Conservation (phyloP, 1,140 invertebrate genomes). For the Hyles vespertilio region DNA sequence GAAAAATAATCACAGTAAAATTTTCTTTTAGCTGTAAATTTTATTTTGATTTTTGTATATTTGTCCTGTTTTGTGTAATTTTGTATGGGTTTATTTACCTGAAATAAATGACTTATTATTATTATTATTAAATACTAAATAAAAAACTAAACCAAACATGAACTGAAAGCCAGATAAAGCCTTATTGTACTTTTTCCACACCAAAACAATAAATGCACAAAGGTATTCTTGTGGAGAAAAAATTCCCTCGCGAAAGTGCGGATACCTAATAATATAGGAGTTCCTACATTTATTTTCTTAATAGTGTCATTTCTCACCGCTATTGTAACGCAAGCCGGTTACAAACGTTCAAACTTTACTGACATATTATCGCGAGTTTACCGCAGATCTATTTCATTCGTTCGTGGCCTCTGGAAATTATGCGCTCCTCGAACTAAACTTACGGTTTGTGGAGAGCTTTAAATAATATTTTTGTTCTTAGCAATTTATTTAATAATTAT, state of each 20-base stretch:
- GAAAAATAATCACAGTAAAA: too few relatives aligned
- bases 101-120: too few relatives aligned
- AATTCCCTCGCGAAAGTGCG: not conserved
- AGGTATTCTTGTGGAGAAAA: too few relatives aligned
- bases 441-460: not conserved
- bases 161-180: too few relatives aligned
- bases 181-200: not conserved
- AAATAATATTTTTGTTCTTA: not conserved
- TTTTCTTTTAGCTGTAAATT: too few relatives aligned
- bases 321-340: conserved; percentile 4
- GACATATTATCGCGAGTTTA: conserved; percentile 6
- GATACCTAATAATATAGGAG: conserved; percentile 6
- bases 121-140: too few relatives aligned
- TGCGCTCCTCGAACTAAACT: not conserved
- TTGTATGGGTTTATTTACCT: too few relatives aligned
- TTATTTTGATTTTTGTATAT: too few relatives aligned
- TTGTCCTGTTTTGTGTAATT: too few relatives aligned
- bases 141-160: too few relatives aligned
- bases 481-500: too few relatives aligned
- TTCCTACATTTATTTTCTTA: conserved; percentile 15
- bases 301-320: conserved; percentile 19
- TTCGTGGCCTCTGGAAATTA: not conserved
- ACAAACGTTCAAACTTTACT: conserved; percentile 9
- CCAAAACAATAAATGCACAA: too few relatives aligned
- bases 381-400: conserved; percentile 1